A percentile compares a stretch with the other conserved stretches of the same genome.
Conservation (phyloP, 1,140 invertebrate genomes). For the Hyles vespertilio region DNA sequence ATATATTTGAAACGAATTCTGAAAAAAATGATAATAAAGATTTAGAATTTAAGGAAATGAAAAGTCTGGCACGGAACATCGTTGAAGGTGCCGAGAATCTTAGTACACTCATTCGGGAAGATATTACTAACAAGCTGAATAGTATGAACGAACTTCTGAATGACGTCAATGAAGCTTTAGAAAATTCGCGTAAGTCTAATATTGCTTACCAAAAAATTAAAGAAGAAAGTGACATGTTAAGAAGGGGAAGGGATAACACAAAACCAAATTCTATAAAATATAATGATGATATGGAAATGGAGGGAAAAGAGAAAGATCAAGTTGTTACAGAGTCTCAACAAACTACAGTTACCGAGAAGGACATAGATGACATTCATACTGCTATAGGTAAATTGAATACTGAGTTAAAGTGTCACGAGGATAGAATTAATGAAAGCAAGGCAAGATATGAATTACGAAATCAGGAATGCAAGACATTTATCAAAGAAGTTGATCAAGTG, state of each 20-base stretch:
- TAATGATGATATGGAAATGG: slow-evolving; percentile 3
- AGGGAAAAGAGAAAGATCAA: slow-evolving; percentile 16
- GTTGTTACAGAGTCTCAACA: slow-evolving; percentile 14
- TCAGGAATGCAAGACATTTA: slow-evolving; percentile 56
- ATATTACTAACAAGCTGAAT: slow-evolving; percentile 70
- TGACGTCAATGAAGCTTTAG: slow-evolving; percentile 66
- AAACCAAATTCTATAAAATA: not conserved
- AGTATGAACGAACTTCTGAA: slow-evolving; percentile 68
- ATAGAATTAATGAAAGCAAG: slow-evolving; percentile 55
- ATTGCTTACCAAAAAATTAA: slow-evolving; percentile 57
- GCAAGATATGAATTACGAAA: slow-evolving; percentile 49
- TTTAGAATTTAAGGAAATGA: slow-evolving; percentile 63
- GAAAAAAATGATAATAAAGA: slow-evolving; percentile 51
- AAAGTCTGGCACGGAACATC: slow-evolving; percentile 53
- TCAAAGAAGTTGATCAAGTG: slow-evolving; percentile 64
- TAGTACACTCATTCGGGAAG: slow-evolving; percentile 60
- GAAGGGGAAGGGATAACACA: slow-evolving; percentile 10
- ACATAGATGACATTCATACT: slow-evolving; percentile 54
- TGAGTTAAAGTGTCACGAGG: slow-evolving; percentile 58
- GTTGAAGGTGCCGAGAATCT: slow-evolving; percentile 63
- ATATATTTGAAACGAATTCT: slow-evolving; percentile 44
- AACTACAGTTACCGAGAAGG: slow-evolving; percentile 30
- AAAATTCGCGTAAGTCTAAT: slow-evolving; percentile 66
- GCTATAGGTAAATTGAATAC: slow-evolving; percentile 51
- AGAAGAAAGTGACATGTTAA: slow-evolving; percentile 36